phyloP scores from a whole-genome alignment of 2,113 vertebrate genomes.

The Turnix velox region DNA sequence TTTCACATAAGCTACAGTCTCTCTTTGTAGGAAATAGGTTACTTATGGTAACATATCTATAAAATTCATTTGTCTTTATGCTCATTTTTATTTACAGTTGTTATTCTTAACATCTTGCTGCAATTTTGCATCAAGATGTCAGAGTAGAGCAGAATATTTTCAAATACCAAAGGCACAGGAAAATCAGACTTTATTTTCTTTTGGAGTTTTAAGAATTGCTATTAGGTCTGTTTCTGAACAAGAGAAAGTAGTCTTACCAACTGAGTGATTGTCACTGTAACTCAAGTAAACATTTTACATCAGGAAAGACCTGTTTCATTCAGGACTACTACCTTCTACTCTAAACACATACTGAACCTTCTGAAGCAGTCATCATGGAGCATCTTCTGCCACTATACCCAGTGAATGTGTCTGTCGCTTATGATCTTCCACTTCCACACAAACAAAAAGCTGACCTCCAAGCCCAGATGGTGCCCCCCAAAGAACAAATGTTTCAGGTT shows the following conservation, averaged over 20 bases:
- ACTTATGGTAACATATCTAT: neutral
- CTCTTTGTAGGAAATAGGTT: neutral
- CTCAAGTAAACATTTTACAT: neutral
- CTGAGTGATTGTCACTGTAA: neutral
- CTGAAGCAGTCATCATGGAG: neutral
- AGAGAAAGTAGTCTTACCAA: neutral
- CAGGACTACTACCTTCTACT: neutral
- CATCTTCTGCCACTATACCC: neutral
- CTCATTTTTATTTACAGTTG: neutral
- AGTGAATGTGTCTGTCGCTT: neutral
- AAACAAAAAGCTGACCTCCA: neutral
- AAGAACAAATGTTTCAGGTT: neutral
- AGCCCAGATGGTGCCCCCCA: neutral
- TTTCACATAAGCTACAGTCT: rapidly evolving
- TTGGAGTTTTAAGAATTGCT: neutral
- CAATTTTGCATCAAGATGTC: neutral
- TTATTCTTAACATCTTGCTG: neutral
- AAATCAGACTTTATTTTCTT: neutral
- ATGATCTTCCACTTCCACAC: neutral
- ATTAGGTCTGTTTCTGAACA: neutral
- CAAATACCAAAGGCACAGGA: neutral
- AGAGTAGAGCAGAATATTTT: neutral
- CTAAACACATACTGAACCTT: neutral
- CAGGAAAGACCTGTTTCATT: rapidly evolving
- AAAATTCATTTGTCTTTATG: neutral